Evolutionary conservation across 2,797 vertebrate genomes (phyloP), one percentile per base, ranked within the genome.

Genomic region (Acropternis orthonyx): DNA sequence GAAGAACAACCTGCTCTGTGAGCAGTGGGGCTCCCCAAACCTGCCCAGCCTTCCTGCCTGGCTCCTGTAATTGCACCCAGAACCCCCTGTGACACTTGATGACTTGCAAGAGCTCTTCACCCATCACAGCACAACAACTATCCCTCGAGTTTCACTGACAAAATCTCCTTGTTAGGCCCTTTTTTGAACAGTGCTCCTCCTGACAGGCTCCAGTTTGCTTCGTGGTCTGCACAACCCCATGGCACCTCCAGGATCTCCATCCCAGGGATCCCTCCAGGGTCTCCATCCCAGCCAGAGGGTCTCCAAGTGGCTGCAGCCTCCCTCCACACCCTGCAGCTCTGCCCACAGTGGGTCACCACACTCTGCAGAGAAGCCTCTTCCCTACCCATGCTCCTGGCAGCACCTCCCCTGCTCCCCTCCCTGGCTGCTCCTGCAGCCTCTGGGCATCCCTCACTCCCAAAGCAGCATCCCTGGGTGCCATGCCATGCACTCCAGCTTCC

Each of bases 181-280:
- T 22, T 76, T 28, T 39, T 73, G 58, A 86, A 9, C 41, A 56
- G 27, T 6, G 28, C 34, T 80, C 24, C 69, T 56, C 43, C 63
- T 55, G n/a, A 21, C 32, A 52, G 74, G 21, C 52, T 78, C 63
- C 63, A 67, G 34, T 74, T 48, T 32, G 6, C 41, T 39, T 58
- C 3, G 0, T 3, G 2, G 14, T 10, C 58, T 12, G 5, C 37
- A 16, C 0, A 0, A 67, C 36, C 15, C 62, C 27, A 2, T 0
- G 7, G 58, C 51, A 68, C 14, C 43, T 41, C 68, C 51, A 52
- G 51, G 2, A 10, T 11, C 63, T 12, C 0, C 1, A 59, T 36
- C 14, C 62, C 30, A 2, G 0, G 7, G 54, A 16, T 27, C 43
- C 48, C 26, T 34, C 46, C 37, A 34, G 0, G 7, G 49, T 5